Evolutionary conservation across 2,113 vertebrate species (phyloP), one percentile per base, ranked within the genome.

Genomic region (Cottus gobio): DNA sequence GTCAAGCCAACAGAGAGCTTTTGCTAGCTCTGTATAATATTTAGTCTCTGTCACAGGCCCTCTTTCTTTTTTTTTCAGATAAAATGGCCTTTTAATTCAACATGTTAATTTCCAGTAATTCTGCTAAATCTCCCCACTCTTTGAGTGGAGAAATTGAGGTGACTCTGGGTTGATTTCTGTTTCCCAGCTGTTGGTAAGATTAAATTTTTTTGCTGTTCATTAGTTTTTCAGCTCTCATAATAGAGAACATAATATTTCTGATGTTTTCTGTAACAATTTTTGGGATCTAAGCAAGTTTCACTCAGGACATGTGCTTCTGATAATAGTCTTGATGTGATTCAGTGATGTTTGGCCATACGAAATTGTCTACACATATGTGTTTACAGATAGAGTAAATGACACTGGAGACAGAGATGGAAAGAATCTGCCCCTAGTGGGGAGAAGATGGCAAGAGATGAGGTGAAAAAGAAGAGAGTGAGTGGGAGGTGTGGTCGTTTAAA

Each of bases 71-170:
- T n/a, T 84, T 91, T 89, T 89, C 28, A 75, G 85, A 89, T 92
- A 78, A 90, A 92, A 91, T 87, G 71, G 62, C 60, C 74, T 87
- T 90, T 91, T 85, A 86, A 92, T 91, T 91, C 78, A 86, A 68
- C 85, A 74, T 81, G 82, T 89, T 89, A 85, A 89, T 92, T 93
- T 91, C 66, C 86, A 80, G 71, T 89, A 90, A 89, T 89, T 88
- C 83, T 82, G 85, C 76, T 82, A 85, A 89, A 81, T 86, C 77
- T 67, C 62, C 62, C 83, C 77, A 61, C 20, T 63, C 89, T 90
- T 86, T 86, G 85, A 89, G 58, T 60, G 62, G 36, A 90, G 26
- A 92, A 92, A 92, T 89, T 79, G 80, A 84, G 88, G 89, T 90
- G 90, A 90, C 90, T 52, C 0, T 39, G 79, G 89, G 87, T 86